Base-by-base conservation (phyloP, 1,140 invertebrate genomes). In the Diorhabda sublineata region DNA sequence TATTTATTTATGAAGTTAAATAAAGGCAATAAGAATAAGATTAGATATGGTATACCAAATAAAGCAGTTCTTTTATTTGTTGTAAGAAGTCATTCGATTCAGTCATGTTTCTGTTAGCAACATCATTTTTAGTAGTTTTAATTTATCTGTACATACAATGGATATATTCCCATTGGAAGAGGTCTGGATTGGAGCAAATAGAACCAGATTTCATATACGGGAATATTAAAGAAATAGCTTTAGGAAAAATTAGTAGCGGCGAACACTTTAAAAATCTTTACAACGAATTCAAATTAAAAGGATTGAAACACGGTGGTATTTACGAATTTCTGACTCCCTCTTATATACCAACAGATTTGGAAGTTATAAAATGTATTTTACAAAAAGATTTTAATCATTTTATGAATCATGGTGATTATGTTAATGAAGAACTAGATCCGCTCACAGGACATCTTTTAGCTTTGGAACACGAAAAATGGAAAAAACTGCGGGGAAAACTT, bases 341-440 rank as follows among this genome's bases (percentile, higher is more conserved):
- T 3, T 73, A 63, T 43, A 64, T 73, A 3, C 70, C 78, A 3
- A 74, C 77, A n/a, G 84, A 87, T 77, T 82, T 81, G 2, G 80
- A 83, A 72, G 70, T 87, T 8, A 80, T 85, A 6, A 81, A 81
- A 64, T 26, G 75, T 0, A 75, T 86, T n/a, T 45, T 85, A 0
- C 77, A 82, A 0, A 85, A 82, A 61, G 82, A 85, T 69, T 85
- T 85, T 57, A 45, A 70, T 2, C 74, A 75, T 72, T 86, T 86
- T 72, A 75, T 78, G 45, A 80, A 83, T 73, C 75, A 82, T 60
- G 81, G 81, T 2, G 3, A 81, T 0, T 77, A 79, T 6, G 70
- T 76, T 3, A 79, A 82, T 59, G 80, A 79, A 47, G 76, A 83
- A 68, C 74, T 72, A 0, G 84, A 87, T 67, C 75, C 80, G 2